These are phyloP conservation scores for Ianthella basta DNA, from an alignment of 37 sponge, comb jelly and placozoan genomes.

Conservation along the genomic window DNA sequence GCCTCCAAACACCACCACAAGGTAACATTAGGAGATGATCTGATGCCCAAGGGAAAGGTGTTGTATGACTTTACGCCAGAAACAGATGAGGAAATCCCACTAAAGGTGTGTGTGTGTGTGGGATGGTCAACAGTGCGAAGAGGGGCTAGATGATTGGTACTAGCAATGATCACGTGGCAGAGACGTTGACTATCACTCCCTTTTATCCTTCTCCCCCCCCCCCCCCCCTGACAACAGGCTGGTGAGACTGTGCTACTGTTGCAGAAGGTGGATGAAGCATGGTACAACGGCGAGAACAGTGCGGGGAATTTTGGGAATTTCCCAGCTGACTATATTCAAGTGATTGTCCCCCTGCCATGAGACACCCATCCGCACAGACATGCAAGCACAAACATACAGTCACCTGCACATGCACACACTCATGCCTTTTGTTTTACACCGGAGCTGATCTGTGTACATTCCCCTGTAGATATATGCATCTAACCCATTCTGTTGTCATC, in stretches of 20 bases:
- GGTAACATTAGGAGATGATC: slow-evolving; percentile 41
- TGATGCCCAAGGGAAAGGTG: slow-evolving; percentile 67
- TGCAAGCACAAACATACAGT: no score
- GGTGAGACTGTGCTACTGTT: slow-evolving; percentile 59
- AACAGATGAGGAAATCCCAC: slow-evolving; percentile 35
- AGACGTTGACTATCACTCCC: neutral
- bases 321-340: slow-evolving; percentile 54
- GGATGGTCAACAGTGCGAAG: neutral
- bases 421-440: no score
- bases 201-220: neutral
- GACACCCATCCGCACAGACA: neutral
- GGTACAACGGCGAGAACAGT: slow-evolving; percentile 62
- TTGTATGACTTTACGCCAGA: slow-evolving; percentile 46
- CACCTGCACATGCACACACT: no score
- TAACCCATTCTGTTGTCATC: no score
- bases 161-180: no score
- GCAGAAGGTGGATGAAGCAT: slow-evolving; percentile 10
- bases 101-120: slow-evolving; percentile 45
- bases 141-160: no score
- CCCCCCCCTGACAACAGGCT: slow-evolving; percentile 2
- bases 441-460: no score
- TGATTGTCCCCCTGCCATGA: slow-evolving; percentile 62
- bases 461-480: no score
- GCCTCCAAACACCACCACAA: slow-evolving; percentile 4
- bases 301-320: slow-evolving; percentile 56